Evolutionary conservation across 92 coral and sea anemone genomes (phyloP).

Genomic region (Parazoanthus darwini): DNA sequence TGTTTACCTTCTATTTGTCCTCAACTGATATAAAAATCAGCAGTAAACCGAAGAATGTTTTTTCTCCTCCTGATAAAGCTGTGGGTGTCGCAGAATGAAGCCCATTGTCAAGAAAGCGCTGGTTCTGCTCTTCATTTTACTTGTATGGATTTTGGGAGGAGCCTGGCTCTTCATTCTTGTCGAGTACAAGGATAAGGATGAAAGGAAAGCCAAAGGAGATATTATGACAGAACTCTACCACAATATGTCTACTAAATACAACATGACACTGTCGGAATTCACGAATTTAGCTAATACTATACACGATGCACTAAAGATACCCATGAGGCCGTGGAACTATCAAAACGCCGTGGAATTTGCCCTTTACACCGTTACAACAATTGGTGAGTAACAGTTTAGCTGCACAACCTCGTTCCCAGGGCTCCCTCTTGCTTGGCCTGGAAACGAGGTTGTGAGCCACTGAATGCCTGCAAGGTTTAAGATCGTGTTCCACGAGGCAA

Average conservation of each 20-base stretch:
- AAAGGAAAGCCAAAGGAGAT: neutral
- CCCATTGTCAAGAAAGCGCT: slow-evolving; percentile 29
- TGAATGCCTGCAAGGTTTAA: too few relatives aligned
- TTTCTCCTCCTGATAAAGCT: too few relatives aligned
- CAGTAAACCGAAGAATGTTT: too few relatives aligned
- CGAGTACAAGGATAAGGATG: slow-evolving; percentile 46
- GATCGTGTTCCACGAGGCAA: too few relatives aligned
- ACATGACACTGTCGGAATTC: slow-evolving; percentile 56
- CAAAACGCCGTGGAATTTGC: slow-evolving; percentile 27
- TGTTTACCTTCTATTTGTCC: too few relatives aligned
- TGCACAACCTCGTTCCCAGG: neutral
- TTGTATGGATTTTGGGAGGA: slow-evolving; percentile 38
- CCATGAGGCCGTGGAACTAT: slow-evolving; percentile 44
- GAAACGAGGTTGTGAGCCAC: too few relatives aligned
- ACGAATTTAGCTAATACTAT: slow-evolving; percentile 31
- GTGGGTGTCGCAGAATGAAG: slow-evolving; percentile 15
- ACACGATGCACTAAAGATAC: slow-evolving; percentile 37
- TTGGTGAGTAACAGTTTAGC: slow-evolving; percentile 41
- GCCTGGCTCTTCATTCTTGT: slow-evolving; percentile 43
- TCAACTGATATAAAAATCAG: too few relatives aligned
- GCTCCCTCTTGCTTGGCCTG: too few relatives aligned
- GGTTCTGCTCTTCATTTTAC: neutral
- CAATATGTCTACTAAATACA: slow-evolving; percentile 52
- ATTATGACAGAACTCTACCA: slow-evolving; percentile 28
- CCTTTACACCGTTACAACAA: slow-evolving; percentile 54